These are phyloP conservation scores for Mylabris phalerata DNA, from an alignment of 1,140 invertebrate genomes.

Conservation along the genomic window DNA sequence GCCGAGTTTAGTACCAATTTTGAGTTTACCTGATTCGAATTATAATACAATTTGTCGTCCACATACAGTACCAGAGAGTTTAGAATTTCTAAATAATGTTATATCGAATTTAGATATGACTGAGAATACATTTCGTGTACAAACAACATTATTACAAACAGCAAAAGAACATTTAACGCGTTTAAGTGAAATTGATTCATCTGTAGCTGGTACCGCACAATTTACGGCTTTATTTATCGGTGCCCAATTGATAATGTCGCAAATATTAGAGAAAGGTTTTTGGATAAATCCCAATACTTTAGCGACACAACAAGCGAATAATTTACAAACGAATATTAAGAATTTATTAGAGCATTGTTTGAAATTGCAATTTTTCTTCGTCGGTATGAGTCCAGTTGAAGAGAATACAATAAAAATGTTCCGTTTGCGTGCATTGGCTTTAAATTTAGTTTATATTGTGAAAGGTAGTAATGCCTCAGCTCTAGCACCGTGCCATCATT, in stretches of 20 bases:
- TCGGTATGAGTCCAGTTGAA: slow-evolving; percentile 67
- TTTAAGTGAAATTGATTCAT: slow-evolving; percentile 66
- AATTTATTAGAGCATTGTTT: slow-evolving; percentile 65
- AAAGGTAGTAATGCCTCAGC: slow-evolving; percentile 48
- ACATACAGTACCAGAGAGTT: slow-evolving; percentile 37
- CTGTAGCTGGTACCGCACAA: slow-evolving; percentile 74
- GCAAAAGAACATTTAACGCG: slow-evolving; percentile 65
- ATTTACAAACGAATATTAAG: slow-evolving; percentile 50
- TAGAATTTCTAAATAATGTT: slow-evolving; percentile 63
- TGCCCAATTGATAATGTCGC: slow-evolving; percentile 49
- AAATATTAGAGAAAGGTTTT: slow-evolving; percentile 38
- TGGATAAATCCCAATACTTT: slow-evolving; percentile 47
- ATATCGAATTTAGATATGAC: slow-evolving; percentile 63
- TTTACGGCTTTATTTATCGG: slow-evolving; percentile 79
- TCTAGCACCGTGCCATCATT: slow-evolving; percentile 46
- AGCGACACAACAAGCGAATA: slow-evolving; percentile 45
- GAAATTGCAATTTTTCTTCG: slow-evolving; percentile 75
- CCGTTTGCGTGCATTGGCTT: slow-evolving; percentile 72
- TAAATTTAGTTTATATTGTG: slow-evolving; percentile 69
- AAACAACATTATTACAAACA: slow-evolving; percentile 59
- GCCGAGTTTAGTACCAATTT: slow-evolving; percentile 81
- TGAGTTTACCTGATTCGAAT: slow-evolving; percentile 46
- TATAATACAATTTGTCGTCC: slow-evolving; percentile 27
- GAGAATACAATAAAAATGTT: slow-evolving; percentile 74
- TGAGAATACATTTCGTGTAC: slow-evolving; percentile 50